Evolutionary conservation across 2,797 vertebrate genomes (phyloP), one percentile per base, ranked within the genome.

Genomic region (Premnoplex brunnescens): DNA sequence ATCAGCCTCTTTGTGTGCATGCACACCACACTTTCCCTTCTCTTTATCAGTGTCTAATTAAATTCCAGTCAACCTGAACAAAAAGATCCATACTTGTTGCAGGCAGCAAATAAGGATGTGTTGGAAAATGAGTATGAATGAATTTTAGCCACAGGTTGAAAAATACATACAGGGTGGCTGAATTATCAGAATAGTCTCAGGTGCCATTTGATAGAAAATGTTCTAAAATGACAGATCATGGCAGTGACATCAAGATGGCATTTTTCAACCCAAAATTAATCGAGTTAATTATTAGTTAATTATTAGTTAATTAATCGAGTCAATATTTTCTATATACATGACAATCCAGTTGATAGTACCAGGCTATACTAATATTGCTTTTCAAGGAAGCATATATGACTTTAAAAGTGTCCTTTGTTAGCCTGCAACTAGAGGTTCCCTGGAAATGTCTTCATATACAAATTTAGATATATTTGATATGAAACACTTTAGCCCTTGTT

Each of bases 31-130:
- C 62, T 90, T 96, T 92, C 24, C 58, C 75, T 96, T 95, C 84
- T 83, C 87, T 97, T 97, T 94, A 91, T 96, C 88, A 66, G 64
- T 68, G 78, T 93, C 95, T 96, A 91, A 95, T 94, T 96, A 97
- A 95, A 93, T 92, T 91, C 83, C 91, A 97, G 90, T 78, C 95
- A 97, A 85, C 75, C 74, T 91, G 88, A 97, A 94, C 85, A 91
- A 58, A 90, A 85, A 91, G 71, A 74, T 77, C 95, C 62, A 14
- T 71, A 79, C 79, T 83, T 91, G 59, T 89, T 88, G 71, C 76
- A 68, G 59, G 72, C 62, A 89, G 72, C 86, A 85, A 93, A 86
- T 89, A 89, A 68, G 36, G 63, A 72, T 59, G 62, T 36, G 39
- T 20, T 94, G 34, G 73, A 72, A 91, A 85, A 84, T 9, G 34